Evolutionary conservation across 2,797 vertebrate genomes (phyloP), one percentile per base, ranked within the genome.

Genomic region (Gephyroberyx darwinii): DNA sequence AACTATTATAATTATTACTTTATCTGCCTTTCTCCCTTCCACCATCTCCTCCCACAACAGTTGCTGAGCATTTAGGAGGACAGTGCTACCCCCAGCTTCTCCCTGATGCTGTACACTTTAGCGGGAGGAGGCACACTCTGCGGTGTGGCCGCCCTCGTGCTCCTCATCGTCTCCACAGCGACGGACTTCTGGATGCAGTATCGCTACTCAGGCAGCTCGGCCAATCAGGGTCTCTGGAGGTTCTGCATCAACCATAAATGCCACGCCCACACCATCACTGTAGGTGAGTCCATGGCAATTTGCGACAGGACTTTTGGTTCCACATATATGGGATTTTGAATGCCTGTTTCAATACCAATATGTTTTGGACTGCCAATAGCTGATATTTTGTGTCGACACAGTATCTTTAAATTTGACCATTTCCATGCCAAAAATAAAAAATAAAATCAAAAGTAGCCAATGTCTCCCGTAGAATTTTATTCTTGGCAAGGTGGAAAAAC

Each of bases 171-270:
- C 33, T 93, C 95, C 65, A 96, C 95, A 0, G 92, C 93, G 0
- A 96, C 95, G 0, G 93, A 94, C 74, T 95, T 93, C 88, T 96
- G 95, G 96, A 92, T 94, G 93, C 94, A 96, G 80, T 95, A 94
- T 64, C 91, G 94, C 3, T 95, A 92, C 57, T 94, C 94, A 0
- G 94, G 93, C 0, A 95, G 90, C 77, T 84, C 90, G 0, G 92
- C 93, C 82, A 95, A 92, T 88, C 94, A 96, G 77, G 96, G 95
- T 8, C 94, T 96, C 55, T 96, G 95, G 95, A 93, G 91, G 76
- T 93, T 93, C 80, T 96, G 96, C 88, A 92, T 94, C 66, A 95
- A 94, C 60, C 92, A 93, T 71, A 95, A 94, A 69, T 96, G 96
- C 65, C 95, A 93, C 19, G 86, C 92, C 1, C 95, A 95, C 80